phyloP scores from a whole-genome alignment of 2,113 vertebrate genomes.

The Trochalopteron elliotii region DNA sequence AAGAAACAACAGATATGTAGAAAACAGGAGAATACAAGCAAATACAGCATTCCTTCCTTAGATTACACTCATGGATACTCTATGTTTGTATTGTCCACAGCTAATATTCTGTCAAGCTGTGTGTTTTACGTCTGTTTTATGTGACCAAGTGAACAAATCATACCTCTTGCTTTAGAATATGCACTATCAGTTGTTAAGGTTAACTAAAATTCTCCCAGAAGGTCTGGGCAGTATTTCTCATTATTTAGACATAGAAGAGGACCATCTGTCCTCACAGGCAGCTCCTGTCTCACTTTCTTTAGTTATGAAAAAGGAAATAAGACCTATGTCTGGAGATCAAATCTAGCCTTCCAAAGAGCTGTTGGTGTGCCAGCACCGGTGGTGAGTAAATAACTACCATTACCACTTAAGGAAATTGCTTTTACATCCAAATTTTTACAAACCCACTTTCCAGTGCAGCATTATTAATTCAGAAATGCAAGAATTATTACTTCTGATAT shows the following conservation, averaged over 20 bases:
- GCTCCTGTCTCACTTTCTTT: not conserved
- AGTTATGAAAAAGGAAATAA: not conserved
- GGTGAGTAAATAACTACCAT: not conserved
- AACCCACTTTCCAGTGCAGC: not conserved
- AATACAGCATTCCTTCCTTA: not conserved
- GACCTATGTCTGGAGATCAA: not conserved
- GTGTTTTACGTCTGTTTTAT: rapidly evolving
- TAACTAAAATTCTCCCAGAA: not conserved
- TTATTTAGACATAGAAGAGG: not conserved
- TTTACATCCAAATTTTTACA: not conserved
- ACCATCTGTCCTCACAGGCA: not conserved
- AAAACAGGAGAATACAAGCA: not conserved
- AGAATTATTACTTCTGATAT: not conserved
- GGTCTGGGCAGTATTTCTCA: not conserved
- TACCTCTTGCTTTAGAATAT: not conserved
- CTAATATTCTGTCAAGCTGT: not conserved
- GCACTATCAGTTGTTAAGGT: not conserved
- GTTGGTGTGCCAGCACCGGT: not conserved
- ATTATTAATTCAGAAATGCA: not conserved
- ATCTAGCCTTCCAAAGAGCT: not conserved
- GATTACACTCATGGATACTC: not conserved
- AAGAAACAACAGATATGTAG: not conserved
- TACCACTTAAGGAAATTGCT: not conserved
- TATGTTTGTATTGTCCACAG: not conserved
- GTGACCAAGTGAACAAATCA: not conserved